These are phyloP conservation scores for Tamias sibiricus DNA, from an alignment of 2,113 vertebrate species.

Conservation along the genomic window DNA sequence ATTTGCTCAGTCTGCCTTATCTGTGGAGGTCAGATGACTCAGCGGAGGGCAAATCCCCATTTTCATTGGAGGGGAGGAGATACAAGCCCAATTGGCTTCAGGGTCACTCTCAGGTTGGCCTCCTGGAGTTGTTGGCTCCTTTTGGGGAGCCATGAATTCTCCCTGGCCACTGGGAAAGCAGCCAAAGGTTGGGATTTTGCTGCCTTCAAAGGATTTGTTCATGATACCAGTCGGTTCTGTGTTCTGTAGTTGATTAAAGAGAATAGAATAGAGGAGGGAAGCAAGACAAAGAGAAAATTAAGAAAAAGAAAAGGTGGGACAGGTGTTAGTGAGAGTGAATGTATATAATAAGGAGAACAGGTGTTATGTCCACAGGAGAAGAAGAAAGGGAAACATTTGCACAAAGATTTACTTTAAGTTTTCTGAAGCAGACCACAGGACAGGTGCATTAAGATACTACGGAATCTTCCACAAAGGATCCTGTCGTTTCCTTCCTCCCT, in stretches of 20 bases:
- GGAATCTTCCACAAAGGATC: neutral
- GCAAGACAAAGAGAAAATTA: neutral
- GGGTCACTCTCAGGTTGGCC: neutral
- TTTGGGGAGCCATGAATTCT: fast-evolving
- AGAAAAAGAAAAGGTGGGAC: neutral
- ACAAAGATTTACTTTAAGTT: neutral
- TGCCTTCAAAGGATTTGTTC: neutral
- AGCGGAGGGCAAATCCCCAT: fast-evolving
- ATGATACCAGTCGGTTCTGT: neutral
- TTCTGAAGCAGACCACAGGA: neutral
- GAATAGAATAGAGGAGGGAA: neutral
- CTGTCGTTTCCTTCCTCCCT: too few relatives aligned
- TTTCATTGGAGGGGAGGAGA: neutral
- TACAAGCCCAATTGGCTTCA: neutral
- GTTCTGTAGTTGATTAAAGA: neutral
- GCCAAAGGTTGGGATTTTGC: neutral
- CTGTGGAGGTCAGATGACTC: neutral
- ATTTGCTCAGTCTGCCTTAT: neutral
- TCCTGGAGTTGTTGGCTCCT: neutral
- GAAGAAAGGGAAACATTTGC: neutral
- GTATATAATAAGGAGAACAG: neutral
- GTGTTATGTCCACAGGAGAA: neutral
- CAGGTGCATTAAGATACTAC: neutral
- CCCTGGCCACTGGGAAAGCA: neutral
- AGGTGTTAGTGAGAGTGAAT: neutral